Evolutionary conservation across 2,113 vertebrate species (phyloP).

Genomic region (Microcebus jonahi): DNA sequence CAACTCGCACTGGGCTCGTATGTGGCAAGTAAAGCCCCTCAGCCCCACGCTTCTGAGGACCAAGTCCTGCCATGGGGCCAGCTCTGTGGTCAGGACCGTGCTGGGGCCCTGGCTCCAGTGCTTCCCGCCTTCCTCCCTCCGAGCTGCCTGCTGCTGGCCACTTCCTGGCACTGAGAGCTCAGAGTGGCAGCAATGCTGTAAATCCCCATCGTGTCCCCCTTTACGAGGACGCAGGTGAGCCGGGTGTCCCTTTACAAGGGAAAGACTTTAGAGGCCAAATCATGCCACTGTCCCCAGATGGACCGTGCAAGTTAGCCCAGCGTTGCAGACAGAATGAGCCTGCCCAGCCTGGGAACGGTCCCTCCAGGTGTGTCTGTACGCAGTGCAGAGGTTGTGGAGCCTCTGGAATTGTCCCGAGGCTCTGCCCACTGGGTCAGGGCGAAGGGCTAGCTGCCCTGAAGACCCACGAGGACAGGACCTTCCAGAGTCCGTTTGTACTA

Average conservation of each 20-base stretch:
- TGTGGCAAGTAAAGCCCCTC: too few species aligned
- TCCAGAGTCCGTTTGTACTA: background rate
- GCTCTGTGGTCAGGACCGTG: background rate
- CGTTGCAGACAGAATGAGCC: background rate
- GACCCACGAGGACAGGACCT: background rate
- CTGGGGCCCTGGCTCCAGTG: background rate
- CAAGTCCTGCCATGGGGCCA: background rate
- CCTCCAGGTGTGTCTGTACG: accelerated
- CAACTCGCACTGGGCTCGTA: too few species aligned
- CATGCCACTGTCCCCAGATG: background rate
- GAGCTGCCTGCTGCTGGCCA: background rate
- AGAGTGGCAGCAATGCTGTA: background rate
- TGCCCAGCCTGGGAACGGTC: background rate
- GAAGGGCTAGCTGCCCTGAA: background rate
- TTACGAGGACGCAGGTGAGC: background rate
- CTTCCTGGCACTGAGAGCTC: background rate
- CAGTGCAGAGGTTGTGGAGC: background rate
- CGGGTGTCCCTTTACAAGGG: background rate
- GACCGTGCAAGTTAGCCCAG: background rate
- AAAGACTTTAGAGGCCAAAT: background rate
- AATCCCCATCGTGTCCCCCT: background rate
- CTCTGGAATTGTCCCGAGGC: background rate
- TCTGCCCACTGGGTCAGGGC: background rate
- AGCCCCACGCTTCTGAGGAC: background rate
- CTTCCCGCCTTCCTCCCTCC: too few species aligned